Evolutionary conservation across 2,888 invertebrate genomes (phyloP), one percentile per base, ranked within the genome.

Genomic region (Osmoderma eremita): DNA sequence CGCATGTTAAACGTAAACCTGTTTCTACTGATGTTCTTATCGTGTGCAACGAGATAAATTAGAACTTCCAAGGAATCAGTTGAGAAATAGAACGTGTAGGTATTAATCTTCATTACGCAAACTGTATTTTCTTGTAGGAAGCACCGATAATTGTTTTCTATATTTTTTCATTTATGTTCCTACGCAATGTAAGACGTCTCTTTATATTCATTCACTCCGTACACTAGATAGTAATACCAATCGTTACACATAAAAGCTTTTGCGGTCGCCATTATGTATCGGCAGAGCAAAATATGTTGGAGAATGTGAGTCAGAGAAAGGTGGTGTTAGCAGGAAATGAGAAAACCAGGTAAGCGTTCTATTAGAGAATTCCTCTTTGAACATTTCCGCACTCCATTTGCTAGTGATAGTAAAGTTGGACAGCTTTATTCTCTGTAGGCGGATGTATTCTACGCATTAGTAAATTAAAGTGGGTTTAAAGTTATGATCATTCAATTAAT

Each of bases 301-400:
- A 54, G 39, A 39, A 39, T 39, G 54, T 39, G 39, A 38, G 39
- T 36, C 39, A 39, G 41, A 42, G 56, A 56, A 56, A 42, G 13
- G 41, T 15, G 13, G n/a, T 22, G 22, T 56, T 41, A 56, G 22
- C 41, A 56, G 12, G 22, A 42, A 56, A 41, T 10, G 15, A 20
- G 42, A 22, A 41, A 56, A 42, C 20, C 42, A 42, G 24, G 24
- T 41, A 39, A 56, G 10, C 24, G 42, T 42, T 42, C 22, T 42
- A 56, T 56, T 42, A 42, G 24, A 18, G 18, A 42, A 41, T 42
- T 56, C 42, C 56, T n/a, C 50, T 56, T 56, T 56, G 41, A n/a
- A 20, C 18, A 41, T 56, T 42, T 56, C 56, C 41, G 56, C 41
- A 42, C 13, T 41, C 22, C 20, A 54, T 41, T 22, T 30, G 30